Percentiles rank a stretch among this genome's conserved stretches.
phyloP scores from a whole-genome alignment of 2,797 vertebrate species.

The Hyperoplus lanceolatus region DNA sequence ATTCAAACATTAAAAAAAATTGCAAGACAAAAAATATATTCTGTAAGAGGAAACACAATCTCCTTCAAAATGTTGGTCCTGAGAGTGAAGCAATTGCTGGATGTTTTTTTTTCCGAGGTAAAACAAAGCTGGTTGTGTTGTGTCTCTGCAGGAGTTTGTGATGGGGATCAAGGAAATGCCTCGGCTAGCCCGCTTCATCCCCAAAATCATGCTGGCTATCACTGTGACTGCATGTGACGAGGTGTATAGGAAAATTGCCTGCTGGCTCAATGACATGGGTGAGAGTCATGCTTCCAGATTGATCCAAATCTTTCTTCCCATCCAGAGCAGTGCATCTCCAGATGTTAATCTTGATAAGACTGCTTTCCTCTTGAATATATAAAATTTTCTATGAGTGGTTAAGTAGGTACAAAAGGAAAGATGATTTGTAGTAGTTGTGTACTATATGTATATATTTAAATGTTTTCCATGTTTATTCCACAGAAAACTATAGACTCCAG shows the following conservation, averaged over 20 bases:
- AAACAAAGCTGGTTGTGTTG: slow-evolving; percentile 27
- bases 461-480: slow-evolving; percentile 28
- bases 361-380: neutral
- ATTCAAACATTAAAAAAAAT: too few species aligned
- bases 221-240: slow-evolving; percentile 95
- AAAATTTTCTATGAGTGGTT: neutral
- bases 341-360: neutral
- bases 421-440: slow-evolving; percentile 1
- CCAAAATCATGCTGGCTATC: slow-evolving; percentile 94
- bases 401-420: neutral
- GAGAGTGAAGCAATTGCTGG: neutral
- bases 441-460: too few species aligned
- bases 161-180: slow-evolving; percentile 95
- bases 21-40: too few species aligned
- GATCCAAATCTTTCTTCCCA: neutral
- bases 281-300: slow-evolving; percentile 45
- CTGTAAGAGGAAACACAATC: neutral
- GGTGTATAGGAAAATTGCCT: slow-evolving; percentile 96
- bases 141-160: slow-evolving; percentile 91
- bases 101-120: too few species aligned
- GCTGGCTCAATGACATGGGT: slow-evolving; percentile 99
- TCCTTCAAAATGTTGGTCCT: neutral
- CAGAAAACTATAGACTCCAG: slow-evolving; percentile 99
- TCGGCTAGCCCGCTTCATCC: slow-evolving; percentile 92
- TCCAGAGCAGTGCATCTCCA: neutral